A percentile compares a stretch with the other conserved stretches of the same genome.
Conservation (phyloP, 2,113 vertebrate genomes). For the Ia io region DNA sequence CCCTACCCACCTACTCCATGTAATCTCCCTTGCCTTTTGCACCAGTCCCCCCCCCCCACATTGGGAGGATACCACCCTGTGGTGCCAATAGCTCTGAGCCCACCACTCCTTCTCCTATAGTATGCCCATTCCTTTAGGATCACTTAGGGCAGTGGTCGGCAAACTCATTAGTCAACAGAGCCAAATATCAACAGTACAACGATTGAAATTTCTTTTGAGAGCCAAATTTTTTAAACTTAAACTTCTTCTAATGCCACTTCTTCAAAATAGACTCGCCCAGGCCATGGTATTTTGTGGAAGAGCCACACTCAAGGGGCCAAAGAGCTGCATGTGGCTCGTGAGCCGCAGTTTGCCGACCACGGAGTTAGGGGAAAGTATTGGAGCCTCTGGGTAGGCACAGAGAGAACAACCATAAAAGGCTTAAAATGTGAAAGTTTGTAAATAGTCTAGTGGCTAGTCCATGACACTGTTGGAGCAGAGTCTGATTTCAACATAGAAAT, state of each 20-base stretch:
- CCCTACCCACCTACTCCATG: not conserved
- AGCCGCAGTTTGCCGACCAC: too few relatives aligned
- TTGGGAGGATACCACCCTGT: not conserved
- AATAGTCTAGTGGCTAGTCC: constrained; percentile 80
- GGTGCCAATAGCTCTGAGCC: not conserved
- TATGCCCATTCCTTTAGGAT: constrained; percentile 33
- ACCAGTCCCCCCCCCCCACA: not conserved
- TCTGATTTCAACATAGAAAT: constrained; percentile 63
- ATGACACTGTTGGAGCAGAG: constrained; percentile 78
- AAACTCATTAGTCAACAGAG: too few relatives aligned
- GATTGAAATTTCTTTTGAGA: too few relatives aligned
- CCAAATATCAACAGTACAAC: too few relatives aligned
- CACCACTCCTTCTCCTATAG: not conserved
- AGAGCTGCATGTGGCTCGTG: too few relatives aligned
- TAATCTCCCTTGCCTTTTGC: constrained; percentile 17
- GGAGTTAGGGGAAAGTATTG: constrained; percentile 46
- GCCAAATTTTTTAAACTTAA: too few relatives aligned
- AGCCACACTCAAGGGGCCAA: too few relatives aligned
- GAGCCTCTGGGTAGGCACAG: constrained; percentile 34
- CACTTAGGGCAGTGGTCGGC: not conserved
- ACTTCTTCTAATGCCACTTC: too few relatives aligned
- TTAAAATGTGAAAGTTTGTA: constrained; percentile 85
- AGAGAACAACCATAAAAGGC: constrained; percentile 58
- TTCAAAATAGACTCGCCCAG: too few relatives aligned
- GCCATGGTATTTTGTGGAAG: too few relatives aligned